These are phyloP conservation scores for Marmota flaviventris DNA, from an alignment of 2,113 vertebrate genomes.

Conservation along the genomic window DNA sequence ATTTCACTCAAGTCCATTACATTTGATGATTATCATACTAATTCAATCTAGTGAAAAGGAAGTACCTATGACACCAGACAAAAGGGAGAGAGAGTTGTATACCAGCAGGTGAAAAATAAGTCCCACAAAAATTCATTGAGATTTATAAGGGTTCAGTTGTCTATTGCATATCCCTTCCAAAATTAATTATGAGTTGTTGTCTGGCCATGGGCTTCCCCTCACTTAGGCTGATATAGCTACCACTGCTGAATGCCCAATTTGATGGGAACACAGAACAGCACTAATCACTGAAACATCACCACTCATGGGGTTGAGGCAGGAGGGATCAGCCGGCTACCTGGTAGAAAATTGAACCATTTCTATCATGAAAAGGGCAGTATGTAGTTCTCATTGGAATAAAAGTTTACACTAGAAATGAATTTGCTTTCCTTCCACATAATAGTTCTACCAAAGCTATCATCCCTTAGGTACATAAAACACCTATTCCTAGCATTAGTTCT, in stretches of 20 bases:
- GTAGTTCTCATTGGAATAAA: neutral
- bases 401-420: neutral
- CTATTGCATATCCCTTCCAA: neutral
- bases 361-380: neutral
- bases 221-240: neutral
- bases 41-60: neutral
- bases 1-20: neutral
- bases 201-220: neutral
- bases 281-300: neutral
- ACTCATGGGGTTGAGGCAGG: neutral
- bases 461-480: neutral
- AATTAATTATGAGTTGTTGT: neutral
- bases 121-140: neutral
- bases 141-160: neutral
- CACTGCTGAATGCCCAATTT: neutral
- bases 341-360: neutral
- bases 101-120: slow-evolving; percentile 10
- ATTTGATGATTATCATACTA: neutral
- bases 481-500: neutral
- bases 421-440: neutral
- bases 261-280: neutral
- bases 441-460: neutral
- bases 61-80: neutral
- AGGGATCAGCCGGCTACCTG: neutral
- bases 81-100: neutral